Conservation (phyloP, 2,888 invertebrate genomes). For the Cacoxenus indagator region DNA sequence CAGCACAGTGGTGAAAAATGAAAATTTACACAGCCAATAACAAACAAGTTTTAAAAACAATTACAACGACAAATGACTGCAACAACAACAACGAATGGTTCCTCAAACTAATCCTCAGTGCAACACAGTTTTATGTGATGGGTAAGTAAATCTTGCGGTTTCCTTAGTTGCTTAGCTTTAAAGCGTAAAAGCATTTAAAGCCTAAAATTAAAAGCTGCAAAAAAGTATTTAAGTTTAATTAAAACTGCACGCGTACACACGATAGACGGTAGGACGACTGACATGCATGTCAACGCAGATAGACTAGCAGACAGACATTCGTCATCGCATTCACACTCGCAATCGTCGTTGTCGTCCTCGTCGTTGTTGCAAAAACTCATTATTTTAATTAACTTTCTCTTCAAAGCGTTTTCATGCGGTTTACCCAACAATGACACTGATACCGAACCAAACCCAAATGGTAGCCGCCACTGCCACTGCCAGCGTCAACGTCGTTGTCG, state of each 20-base stretch:
- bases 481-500: background rate
- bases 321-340: slow-evolving; percentile 32
- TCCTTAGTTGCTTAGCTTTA: background rate
- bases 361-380: slow-evolving; percentile 55
- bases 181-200: slow-evolving; percentile 15
- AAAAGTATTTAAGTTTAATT: slow-evolving; percentile 50
- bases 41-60: background rate
- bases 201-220: background rate
- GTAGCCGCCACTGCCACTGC: background rate
- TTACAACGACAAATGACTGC: slow-evolving; percentile 8
- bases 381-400: slow-evolving; percentile 70
- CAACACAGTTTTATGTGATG: slow-evolving; percentile 6
- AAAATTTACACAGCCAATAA: slow-evolving; percentile 22
- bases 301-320: slow-evolving; percentile 55
- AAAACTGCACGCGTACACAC: slow-evolving; percentile 54
- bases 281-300: background rate
- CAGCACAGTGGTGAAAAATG: slow-evolving; percentile 52
- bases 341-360: background rate
- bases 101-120: slow-evolving; percentile 37
- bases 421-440: slow-evolving; percentile 47
- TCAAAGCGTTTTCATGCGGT: slow-evolving; percentile 53
- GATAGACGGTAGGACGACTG: background rate
- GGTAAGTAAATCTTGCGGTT: background rate
- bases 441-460: slow-evolving; percentile 30
- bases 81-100: slow-evolving; percentile 48